Evolutionary conservation across 2,888 invertebrate genomes (phyloP).

Genomic region (Hedychridium roseum): DNA sequence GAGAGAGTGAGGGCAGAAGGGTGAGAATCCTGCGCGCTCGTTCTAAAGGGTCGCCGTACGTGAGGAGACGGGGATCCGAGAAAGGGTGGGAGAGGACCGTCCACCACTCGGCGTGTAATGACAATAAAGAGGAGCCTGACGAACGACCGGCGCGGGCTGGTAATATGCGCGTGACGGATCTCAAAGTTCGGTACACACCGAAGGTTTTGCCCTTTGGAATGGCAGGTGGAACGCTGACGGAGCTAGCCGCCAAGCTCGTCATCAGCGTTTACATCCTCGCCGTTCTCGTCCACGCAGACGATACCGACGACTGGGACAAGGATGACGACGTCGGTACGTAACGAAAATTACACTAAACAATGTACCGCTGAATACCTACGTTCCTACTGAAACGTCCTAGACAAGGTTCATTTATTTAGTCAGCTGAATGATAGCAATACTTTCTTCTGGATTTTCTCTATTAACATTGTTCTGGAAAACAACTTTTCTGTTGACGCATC

Average conservation of each 20-base stretch:
- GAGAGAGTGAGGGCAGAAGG: neutral
- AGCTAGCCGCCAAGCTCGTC: conserved; percentile 49
- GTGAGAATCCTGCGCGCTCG: neutral
- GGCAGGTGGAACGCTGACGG: conserved; percentile 50
- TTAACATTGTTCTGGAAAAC: too few species aligned
- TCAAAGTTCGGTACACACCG: conserved; percentile 27
- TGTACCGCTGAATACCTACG: too few species aligned
- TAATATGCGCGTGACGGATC: conserved; percentile 44
- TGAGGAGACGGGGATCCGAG: too few species aligned
- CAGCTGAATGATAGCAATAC: too few species aligned
- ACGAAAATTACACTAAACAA: too few species aligned
- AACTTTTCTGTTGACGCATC: too few species aligned
- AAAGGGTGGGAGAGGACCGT: neutral
- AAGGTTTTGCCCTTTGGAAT: conserved; percentile 45
- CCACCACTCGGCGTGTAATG: conserved; percentile 39
- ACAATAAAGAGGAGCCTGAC: conserved; percentile 42
- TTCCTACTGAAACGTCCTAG: too few species aligned
- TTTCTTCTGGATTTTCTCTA: too few species aligned
- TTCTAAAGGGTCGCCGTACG: too few species aligned
- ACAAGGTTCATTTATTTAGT: too few species aligned
- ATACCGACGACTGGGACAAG: conserved; percentile 56
- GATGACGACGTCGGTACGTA: conserved; percentile 58
- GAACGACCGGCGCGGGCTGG: conserved; percentile 36
- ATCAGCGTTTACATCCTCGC: conserved; percentile 51
- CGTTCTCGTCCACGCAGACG: conserved; percentile 49